Base-by-base conservation (phyloP, 92 coral and sea anemone species). In the Porites divaricata region DNA sequence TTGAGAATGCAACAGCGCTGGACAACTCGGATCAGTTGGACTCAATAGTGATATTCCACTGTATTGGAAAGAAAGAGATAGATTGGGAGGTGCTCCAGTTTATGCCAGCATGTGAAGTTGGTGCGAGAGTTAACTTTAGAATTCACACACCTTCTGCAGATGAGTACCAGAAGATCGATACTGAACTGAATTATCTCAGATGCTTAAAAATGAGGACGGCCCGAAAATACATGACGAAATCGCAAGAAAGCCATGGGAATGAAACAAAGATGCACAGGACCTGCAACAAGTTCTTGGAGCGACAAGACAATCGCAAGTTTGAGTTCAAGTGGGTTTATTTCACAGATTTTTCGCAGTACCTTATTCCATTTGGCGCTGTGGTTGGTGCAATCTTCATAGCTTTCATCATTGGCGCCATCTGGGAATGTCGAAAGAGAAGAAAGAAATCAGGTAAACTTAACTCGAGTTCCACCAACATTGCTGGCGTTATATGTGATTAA, bases 321-420 rank as follows among this genome's bases (percentile, higher is more conserved):
- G 26, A 72, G 71, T 82, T 82, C 49, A 72, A 72, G 25, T 82
- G 86, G 86, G 86, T 82, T 61, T 82, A 82, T 25, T 82, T 82
- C 72, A 62, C 23, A 72, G 28, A 63, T 72, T 63, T 82, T 2
- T 24, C 70, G 20, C 71, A 82, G 70, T 82, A 82, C 49, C 52
- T 82, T 7, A 58, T 82, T 9, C 86, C 86, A 23, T 63, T 82
- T 24, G 72, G 86, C 13, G 66, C 78, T 14, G 68, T 82, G 19
- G 17, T 72, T 23, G 86, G 86, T 11, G 14, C 77, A 9, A 72
- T 72, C 50, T 2, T 82, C 11, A 52, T 82, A 7, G 48, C 28
- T 8, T 72, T 73, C 20, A 61, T 72, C 22, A 11, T 50, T 48
- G 86, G 86, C 9, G 22, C 71, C 4, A 63, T 82, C 79, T 82